Evolutionary conservation across 2,113 vertebrate species (phyloP).

Genomic region (Leptobrachium leishanense): DNA sequence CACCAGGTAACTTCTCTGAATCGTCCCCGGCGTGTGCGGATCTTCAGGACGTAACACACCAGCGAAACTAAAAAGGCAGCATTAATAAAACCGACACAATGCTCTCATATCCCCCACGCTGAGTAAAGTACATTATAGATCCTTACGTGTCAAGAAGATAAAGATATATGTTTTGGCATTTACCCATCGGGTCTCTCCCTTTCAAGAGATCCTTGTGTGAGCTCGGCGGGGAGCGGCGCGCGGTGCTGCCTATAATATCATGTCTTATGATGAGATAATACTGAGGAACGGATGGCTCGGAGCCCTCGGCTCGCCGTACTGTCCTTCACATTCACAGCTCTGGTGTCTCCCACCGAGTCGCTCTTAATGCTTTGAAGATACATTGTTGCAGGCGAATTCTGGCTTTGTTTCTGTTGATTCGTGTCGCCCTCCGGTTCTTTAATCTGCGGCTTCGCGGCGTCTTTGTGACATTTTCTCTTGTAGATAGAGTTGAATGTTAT

Average conservation of each 20-base stretch:
- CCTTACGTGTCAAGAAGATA: background rate
- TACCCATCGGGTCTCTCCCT: background rate
- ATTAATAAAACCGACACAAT: background rate
- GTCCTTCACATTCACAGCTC: background rate
- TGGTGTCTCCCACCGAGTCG: background rate
- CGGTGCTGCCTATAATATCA: background rate
- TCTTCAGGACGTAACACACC: background rate
- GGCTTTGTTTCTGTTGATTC: background rate
- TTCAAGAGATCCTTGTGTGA: background rate
- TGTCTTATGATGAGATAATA: background rate
- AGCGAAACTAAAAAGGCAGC: background rate
- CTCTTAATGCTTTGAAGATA: background rate
- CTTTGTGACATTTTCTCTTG: background rate
- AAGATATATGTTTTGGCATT: background rate
- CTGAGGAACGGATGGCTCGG: background rate
- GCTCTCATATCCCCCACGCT: background rate
- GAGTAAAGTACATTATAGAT: background rate
- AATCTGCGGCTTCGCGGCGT: background rate
- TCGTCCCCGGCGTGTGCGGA: too few relatives aligned
- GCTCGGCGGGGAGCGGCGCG: background rate
- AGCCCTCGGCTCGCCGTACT: background rate
- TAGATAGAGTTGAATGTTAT: slow-evolving; percentile 3
- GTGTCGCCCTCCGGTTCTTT: background rate
- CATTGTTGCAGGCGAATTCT: background rate
- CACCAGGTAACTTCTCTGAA: too few relatives aligned